Base-by-base conservation (phyloP, 1,140 invertebrate species). In the Phocides pigmalion region DNA sequence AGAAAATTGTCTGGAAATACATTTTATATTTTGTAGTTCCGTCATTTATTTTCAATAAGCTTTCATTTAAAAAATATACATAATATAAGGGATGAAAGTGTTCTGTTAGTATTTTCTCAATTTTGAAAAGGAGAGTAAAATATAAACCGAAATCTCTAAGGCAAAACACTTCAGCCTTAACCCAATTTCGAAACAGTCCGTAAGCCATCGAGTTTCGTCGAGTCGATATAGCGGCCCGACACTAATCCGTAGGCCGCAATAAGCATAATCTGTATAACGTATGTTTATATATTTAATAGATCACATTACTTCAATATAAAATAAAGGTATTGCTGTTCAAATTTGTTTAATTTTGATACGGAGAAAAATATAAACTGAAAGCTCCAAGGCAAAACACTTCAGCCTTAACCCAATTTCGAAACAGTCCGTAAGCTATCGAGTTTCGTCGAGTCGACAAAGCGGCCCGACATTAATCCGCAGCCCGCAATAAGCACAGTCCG, bases 211-310 rank as follows among this genome's bases (percentile, higher is more conserved):
- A 42, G 32, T 28, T 58, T 25, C 41, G 53, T 16, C 12, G 53
- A 58, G 39, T 58, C 53, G 53, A 58, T 41, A 58, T 44, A 58
- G 54, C 41, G 15, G 41, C 41, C 17, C 39, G 37, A 2, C 15
- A 44, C 41, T 58, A 58, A 65, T 59, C 46, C 68, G 62, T 54
- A 53, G 16, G 22, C 58, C 61, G 41, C 37, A 72, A 65, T 71
- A 74, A 69, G 65, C 71, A 68, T 54, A 51, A 59, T 41, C 46
- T 59, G 61, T 69, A 73, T 72, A 74, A 75, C n/a, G n/a, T n/a
- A n/a, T n/a, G n/a, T n/a, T n/a, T n/a, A n/a, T n/a, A n/a, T n/a
- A n/a, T n/a, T n/a, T n/a, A n/a, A n/a, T n/a, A n/a, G n/a, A n/a
- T n/a, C n/a, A n/a, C n/a, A n/a, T n/a, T n/a, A n/a, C n/a, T n/a